Conservation (phyloP, 1,140 invertebrate species). For the Periplaneta americana region DNA sequence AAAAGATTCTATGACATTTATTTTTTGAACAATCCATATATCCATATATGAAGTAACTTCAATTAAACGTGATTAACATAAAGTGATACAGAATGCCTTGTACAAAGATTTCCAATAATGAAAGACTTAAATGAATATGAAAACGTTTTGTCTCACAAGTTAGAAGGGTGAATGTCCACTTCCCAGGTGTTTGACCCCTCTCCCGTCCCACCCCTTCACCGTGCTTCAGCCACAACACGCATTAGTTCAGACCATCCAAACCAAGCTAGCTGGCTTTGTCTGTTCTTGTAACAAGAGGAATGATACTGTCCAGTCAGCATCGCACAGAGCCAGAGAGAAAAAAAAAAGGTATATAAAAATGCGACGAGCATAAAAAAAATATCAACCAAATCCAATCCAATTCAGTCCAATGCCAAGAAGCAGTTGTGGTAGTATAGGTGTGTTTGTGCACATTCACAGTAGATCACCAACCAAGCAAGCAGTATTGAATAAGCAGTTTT, state of each 20-base stretch:
- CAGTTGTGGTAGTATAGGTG: not conserved
- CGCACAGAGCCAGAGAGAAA: not conserved
- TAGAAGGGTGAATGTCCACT: not conserved
- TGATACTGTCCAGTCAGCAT: not conserved
- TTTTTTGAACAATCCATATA: no score
- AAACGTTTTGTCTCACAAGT: not conserved
- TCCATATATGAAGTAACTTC: no score
- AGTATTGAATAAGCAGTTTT: not conserved
- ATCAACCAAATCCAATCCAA: not conserved
- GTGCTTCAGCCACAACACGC: not conserved
- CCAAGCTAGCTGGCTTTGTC: not conserved
- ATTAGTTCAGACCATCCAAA: not conserved
- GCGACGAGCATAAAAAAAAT: not conserved
- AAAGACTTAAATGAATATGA: not conserved
- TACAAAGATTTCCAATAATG: no score
- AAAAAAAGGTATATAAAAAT: no score
- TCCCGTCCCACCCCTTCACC: not conserved
- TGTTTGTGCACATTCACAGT: not conserved
- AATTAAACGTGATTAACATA: no score
- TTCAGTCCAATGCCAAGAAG: not conserved
- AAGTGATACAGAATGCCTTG: no score
- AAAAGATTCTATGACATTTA: no score
- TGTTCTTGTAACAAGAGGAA: no score
- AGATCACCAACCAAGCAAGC: not conserved
- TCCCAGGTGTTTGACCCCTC: not conserved